A percentile compares a stretch with the other conserved stretches of the same genome.
phyloP scores from a whole-genome alignment of 2,888 invertebrate species.

The Macroteleia sp. region DNA sequence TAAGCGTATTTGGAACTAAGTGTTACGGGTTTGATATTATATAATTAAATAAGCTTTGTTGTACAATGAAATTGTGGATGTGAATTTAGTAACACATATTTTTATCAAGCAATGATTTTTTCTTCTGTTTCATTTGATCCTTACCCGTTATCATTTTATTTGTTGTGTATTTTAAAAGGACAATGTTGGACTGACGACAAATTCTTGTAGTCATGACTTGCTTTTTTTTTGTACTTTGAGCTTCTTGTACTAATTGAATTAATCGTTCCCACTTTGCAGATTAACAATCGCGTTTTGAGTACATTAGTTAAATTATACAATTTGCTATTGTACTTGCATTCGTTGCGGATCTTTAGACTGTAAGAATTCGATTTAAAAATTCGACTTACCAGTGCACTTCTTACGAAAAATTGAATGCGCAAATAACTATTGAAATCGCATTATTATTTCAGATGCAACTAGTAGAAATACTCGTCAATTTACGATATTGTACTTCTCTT shows the following conservation, averaged over 20 bases:
- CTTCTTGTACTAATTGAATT: conserved; percentile 17
- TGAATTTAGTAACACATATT: neutral
- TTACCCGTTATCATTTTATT: neutral
- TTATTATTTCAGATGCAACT: too few relatives aligned
- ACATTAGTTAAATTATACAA: conserved; percentile 12
- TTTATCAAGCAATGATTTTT: conserved; percentile 9
- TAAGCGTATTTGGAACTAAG: conserved; percentile 8
- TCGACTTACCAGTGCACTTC: too few relatives aligned
- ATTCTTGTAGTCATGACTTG: neutral
- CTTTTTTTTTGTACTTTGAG: neutral
- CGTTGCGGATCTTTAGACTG: conserved; percentile 3
- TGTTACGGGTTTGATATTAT: conserved; percentile 19
- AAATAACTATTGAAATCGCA: too few relatives aligned
- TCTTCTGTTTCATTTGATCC: neutral
- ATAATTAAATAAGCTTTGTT: conserved; percentile 1
- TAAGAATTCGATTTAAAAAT: too few relatives aligned
- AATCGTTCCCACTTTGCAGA: neutral
- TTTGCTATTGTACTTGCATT: conserved; percentile 34
- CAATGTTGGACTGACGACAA: conserved; percentile 11
- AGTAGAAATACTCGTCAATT: too few relatives aligned
- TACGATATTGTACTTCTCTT: too few relatives aligned
- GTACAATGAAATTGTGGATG: conserved; percentile 6
- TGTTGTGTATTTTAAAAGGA: conserved; percentile 6
- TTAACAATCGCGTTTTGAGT: conserved; percentile 7
- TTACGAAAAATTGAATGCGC: too few relatives aligned